Conservation (phyloP, 2,113 vertebrate genomes). For the Elephantulus edwardii region DNA sequence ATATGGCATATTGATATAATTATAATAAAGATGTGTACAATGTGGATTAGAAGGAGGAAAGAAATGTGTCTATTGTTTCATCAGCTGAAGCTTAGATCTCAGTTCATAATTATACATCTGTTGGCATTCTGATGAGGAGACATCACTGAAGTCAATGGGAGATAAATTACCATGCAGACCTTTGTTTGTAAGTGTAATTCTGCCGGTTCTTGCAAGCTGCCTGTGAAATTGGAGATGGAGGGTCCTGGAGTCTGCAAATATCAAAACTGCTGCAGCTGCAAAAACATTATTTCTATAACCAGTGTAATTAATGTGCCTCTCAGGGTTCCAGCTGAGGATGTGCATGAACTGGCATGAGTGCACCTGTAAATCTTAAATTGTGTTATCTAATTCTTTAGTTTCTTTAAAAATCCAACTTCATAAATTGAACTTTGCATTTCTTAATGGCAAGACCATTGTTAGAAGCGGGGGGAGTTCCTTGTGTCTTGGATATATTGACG, state of each 20-base stretch:
- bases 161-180: slow-evolving; percentile 63
- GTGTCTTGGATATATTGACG: background rate
- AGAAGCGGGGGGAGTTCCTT: background rate
- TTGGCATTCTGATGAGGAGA: slow-evolving; percentile 23
- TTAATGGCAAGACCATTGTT: slow-evolving; percentile 34
- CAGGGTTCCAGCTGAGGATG: slow-evolving; percentile 47
- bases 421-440: background rate
- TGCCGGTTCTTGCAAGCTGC: slow-evolving; percentile 73
- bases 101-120: slow-evolving; percentile 5
- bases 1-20: background rate
- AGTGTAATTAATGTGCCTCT: slow-evolving; percentile 65
- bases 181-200: slow-evolving; percentile 66
- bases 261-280: slow-evolving; percentile 72
- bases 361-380: slow-evolving; percentile 57
- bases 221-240: slow-evolving; percentile 70
- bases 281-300: slow-evolving; percentile 65
- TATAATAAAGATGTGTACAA: background rate
- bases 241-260: slow-evolving; percentile 58
- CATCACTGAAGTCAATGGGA: slow-evolving; percentile 59
- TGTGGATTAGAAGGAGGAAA: background rate
- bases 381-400: slow-evolving; percentile 61
- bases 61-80: background rate
- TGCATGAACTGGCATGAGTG: slow-evolving; percentile 62
- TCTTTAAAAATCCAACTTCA: slow-evolving; percentile 56
- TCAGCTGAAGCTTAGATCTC: slow-evolving; percentile 47